A percentile compares a stretch with the other conserved stretches of the same genome.
These are phyloP conservation scores for Notiomystis cincta DNA, from an alignment of 2,113 vertebrate genomes.

Conservation along the genomic window DNA sequence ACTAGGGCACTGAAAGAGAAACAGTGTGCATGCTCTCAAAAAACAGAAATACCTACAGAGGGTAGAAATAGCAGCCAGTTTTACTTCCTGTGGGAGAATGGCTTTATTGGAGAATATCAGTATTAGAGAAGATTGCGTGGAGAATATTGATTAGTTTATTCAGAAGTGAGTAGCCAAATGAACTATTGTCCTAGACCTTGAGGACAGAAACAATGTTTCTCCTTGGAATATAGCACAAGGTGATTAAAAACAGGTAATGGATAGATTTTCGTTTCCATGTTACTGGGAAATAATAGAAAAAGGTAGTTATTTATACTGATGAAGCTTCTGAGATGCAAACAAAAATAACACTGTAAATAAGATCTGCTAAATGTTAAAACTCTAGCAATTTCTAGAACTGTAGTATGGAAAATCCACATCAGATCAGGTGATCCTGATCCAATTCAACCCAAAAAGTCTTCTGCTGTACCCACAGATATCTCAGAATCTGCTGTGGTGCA, in stretches of 20 bases:
- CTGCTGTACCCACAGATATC: background rate
- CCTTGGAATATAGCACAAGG: background rate
- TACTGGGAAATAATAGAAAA: background rate
- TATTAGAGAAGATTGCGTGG: background rate
- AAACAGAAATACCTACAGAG: background rate
- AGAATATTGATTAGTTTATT: background rate
- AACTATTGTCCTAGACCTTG: background rate
- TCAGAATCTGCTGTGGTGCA: background rate
- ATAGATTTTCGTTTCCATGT: background rate
- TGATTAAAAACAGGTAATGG: background rate
- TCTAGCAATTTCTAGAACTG: background rate
- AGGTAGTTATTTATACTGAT: background rate
- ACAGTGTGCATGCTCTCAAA: background rate
- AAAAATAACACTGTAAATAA: background rate
- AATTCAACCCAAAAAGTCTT: background rate
- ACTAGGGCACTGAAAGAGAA: background rate
- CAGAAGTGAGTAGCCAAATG: background rate
- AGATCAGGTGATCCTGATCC: background rate
- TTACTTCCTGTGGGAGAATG: background rate
- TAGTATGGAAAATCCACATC: background rate
- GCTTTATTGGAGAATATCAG: background rate
- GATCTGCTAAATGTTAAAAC: background rate
- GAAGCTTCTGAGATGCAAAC: background rate
- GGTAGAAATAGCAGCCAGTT: background rate
- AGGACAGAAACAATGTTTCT: background rate